Evolutionary conservation across 1,140 invertebrate species (phyloP).

Genomic region (Hyles vespertilio): DNA sequence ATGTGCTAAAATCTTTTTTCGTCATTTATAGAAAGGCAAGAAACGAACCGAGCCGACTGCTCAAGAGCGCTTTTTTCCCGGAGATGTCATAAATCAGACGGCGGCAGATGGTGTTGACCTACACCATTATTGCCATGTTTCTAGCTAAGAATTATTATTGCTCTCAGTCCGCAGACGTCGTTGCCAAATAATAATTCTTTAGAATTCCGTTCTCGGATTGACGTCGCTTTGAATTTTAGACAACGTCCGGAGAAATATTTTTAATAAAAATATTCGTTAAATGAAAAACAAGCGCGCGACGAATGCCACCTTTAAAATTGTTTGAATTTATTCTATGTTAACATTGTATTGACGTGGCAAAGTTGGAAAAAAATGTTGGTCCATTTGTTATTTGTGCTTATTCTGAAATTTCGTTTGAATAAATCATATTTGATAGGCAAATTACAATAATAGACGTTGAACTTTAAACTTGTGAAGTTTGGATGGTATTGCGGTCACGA

Average conservation of each 20-base stretch:
- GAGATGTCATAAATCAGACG: conserved; percentile 57
- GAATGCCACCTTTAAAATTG: no score
- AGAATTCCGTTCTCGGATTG: conserved; percentile 23
- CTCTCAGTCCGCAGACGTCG: conserved; percentile 27
- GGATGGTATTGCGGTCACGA: no score
- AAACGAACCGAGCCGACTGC: conserved; percentile 34
- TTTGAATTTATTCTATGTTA: no score
- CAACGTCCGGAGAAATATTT: conserved; percentile 3
- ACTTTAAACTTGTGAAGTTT: no score
- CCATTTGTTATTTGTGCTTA: no score
- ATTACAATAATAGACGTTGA: no score
- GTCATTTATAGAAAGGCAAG: conserved; percentile 42
- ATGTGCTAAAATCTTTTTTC: conserved; percentile 50
- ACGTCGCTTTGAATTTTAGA: conserved; percentile 8
- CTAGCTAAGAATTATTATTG: conserved; percentile 56
- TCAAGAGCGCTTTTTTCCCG: conserved; percentile 40
- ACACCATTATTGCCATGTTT: conserved; percentile 57
- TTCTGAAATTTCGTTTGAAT: no score
- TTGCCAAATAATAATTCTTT: conserved; percentile 39
- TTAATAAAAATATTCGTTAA: conserved; percentile 8
- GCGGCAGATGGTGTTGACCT: conserved; percentile 61
- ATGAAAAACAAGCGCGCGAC: background rate
- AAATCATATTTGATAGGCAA: no score
- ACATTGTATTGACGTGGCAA: no score
- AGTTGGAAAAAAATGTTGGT: no score